A percentile compares a stretch with the other conserved stretches of the same genome.
Evolutionary conservation across 2,888 invertebrate genomes (phyloP).

Genomic region (Tuberolachnus salignus): DNA sequence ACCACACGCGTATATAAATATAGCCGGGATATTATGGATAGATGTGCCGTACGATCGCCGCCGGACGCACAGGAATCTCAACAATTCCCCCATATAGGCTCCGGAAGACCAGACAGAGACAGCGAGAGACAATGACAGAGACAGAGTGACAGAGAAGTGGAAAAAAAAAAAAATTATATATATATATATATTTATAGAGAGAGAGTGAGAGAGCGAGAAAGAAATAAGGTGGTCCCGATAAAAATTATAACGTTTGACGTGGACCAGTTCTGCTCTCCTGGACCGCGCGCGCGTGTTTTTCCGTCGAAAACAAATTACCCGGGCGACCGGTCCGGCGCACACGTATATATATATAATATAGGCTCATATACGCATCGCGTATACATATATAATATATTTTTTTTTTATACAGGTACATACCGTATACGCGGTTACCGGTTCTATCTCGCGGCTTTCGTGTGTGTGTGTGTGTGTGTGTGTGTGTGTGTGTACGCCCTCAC

Average conservation of each 20-base stretch:
- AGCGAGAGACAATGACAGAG: no score
- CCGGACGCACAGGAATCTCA: conserved; percentile 47
- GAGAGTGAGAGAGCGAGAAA: neutral
- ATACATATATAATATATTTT: no score
- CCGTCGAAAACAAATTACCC: conserved; percentile 54
- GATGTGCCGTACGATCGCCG: conserved; percentile 9
- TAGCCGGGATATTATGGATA: no score
- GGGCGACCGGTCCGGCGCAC: conserved; percentile 43
- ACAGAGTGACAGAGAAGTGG: no score
- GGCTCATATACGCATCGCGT: neutral
- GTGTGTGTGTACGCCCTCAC: no score
- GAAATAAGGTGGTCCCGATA: conserved; percentile 50
- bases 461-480: neutral
- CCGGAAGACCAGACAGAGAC: neutral
- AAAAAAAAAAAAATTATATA: no score
- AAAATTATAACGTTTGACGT: conserved; percentile 56
- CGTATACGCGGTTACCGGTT: conserved; percentile 22
- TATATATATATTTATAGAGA: no score
- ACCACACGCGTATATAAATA: no score
- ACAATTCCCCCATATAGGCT: conserved; percentile 39
- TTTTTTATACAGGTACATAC: neutral
- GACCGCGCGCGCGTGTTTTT: neutral
- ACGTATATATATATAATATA: neutral
- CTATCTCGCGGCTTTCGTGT: conserved; percentile 16
- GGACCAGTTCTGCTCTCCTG: conserved; percentile 41